Conservation (phyloP, 2,888 invertebrate genomes). For the Mycalesis mineus region DNA sequence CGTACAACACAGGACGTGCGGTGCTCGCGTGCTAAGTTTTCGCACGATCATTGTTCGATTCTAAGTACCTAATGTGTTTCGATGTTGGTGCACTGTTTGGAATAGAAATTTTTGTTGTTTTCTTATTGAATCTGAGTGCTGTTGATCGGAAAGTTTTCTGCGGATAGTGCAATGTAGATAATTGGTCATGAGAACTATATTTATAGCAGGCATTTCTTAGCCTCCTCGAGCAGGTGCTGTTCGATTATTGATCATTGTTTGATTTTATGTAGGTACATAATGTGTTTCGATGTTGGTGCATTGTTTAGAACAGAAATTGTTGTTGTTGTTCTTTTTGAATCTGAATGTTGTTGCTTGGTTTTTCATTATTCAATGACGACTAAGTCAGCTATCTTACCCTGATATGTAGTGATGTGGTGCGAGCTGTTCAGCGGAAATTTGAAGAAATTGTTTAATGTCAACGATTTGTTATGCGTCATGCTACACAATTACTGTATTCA, state of each 20-base stretch:
- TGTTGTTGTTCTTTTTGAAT: too few species aligned
- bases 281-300: not conserved
- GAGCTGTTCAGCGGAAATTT: too few species aligned
- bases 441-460: too few species aligned
- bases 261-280: slow-evolving; percentile 5
- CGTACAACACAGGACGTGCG: slow-evolving; percentile 8
- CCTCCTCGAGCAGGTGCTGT: not conserved
- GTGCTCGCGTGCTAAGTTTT: slow-evolving; percentile 7
- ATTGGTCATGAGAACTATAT: not conserved
- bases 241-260: slow-evolving; percentile 9
- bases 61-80: slow-evolving; percentile 7
- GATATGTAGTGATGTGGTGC: too few species aligned
- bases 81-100: slow-evolving; percentile 1
- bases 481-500: too few species aligned
- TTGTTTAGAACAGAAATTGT: slow-evolving; percentile 3
- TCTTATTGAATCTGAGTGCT: too few species aligned
- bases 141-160: too few species aligned
- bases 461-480: too few species aligned
- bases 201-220: not conserved
- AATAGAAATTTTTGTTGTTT: not conserved
- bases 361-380: too few species aligned
- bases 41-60: slow-evolving; percentile 11
- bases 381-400: too few species aligned
- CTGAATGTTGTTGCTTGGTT: too few species aligned
- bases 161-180: too few species aligned